phyloP scores from a whole-genome alignment of 2,113 vertebrate species.

The Zingel zingel region DNA sequence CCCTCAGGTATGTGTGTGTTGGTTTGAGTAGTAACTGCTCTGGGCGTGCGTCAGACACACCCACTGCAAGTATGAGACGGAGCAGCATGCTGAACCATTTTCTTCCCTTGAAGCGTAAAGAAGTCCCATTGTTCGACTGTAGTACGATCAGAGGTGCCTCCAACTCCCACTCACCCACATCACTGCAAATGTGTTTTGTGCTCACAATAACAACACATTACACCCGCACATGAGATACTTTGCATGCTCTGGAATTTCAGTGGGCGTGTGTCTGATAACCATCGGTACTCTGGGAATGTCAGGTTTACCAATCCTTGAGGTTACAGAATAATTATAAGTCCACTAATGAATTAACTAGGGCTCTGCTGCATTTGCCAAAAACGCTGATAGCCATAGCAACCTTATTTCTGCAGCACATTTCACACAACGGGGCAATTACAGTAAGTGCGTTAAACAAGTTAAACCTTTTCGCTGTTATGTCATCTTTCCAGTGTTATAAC shows the following conservation, averaged over 20 bases:
- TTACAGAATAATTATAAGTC: neutral
- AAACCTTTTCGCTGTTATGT: neutral
- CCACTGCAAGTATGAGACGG: constrained; percentile 72
- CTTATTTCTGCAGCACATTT: too few species aligned
- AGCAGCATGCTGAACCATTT: constrained; percentile 37
- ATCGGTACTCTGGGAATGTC: neutral
- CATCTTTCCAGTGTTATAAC: neutral
- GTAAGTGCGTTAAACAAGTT: too few species aligned
- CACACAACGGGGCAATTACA: too few species aligned
- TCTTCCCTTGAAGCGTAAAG: constrained; percentile 2
- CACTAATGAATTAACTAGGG: neutral
- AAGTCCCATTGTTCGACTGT: neutral
- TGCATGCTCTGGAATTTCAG: neutral
- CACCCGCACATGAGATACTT: neutral
- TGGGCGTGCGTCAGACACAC: constrained; percentile 76
- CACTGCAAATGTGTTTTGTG: neutral
- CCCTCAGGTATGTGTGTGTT: constrained; percentile 67
- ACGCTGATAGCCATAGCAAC: neutral
- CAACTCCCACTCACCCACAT: neutral
- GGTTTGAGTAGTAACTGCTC: constrained; percentile 44
- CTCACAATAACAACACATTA: constrained; percentile 11
- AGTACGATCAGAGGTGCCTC: neutral
- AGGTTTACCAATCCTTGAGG: neutral
- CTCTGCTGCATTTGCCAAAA: neutral
- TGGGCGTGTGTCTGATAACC: constrained; percentile 56